A percentile compares a stretch with the other conserved stretches of the same genome.
phyloP scores from a whole-genome alignment of 37 sponge, comb jelly and placozoan species.

The Aphrocallistes beatrix region DNA sequence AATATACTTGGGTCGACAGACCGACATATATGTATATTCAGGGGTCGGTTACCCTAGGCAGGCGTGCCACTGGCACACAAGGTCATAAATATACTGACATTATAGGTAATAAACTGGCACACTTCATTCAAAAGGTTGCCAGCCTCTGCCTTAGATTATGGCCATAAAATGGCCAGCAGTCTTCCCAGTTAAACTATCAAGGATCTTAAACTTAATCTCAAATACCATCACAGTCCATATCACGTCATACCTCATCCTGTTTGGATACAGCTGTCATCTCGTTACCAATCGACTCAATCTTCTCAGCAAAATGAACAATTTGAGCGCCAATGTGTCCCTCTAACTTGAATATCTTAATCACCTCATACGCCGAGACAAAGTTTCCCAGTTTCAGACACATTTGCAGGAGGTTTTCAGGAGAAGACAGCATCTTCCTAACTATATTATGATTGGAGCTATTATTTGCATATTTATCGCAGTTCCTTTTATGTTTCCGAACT shows the following conservation, averaged over 20 bases:
- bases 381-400: slow-evolving; percentile 59
- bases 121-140: too few species aligned
- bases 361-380: slow-evolving; percentile 59
- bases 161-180: too few species aligned
- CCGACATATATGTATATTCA: too few species aligned
- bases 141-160: too few species aligned
- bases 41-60: too few species aligned
- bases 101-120: too few species aligned
- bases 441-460: slow-evolving; percentile 21
- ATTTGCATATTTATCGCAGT: neutral
- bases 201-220: too few species aligned
- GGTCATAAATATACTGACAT: too few species aligned
- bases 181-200: too few species aligned
- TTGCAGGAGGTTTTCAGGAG: slow-evolving; percentile 59
- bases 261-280: slow-evolving; percentile 28
- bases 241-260: slow-evolving; percentile 15
- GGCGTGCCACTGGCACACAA: too few species aligned
- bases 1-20: too few species aligned
- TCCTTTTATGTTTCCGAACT: neutral
- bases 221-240: too few species aligned
- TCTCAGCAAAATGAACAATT: slow-evolving; percentile 57
- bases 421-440: slow-evolving; percentile 63
- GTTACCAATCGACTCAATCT: slow-evolving; percentile 29
- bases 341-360: slow-evolving; percentile 58
- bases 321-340: slow-evolving; percentile 46